These are phyloP conservation scores for Pseudorhombus dupliciocellatus DNA, from an alignment of 2,113 vertebrate genomes.

Conservation along the genomic window DNA sequence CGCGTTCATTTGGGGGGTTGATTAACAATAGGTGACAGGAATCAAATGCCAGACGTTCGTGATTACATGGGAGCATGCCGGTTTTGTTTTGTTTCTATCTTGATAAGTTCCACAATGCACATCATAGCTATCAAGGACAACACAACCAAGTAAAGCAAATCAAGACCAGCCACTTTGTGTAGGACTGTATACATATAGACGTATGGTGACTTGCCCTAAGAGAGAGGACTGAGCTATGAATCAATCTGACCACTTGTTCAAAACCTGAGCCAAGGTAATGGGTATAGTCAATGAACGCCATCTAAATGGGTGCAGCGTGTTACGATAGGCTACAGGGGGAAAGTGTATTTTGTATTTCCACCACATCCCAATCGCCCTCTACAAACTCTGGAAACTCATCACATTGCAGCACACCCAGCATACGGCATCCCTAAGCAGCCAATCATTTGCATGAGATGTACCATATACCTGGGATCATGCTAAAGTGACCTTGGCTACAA, in stretches of 20 bases:
- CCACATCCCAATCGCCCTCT: constrained; percentile 28
- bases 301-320: constrained; percentile 15
- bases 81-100: constrained; percentile 10
- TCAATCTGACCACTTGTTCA: constrained; percentile 15
- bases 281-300: constrained; percentile 19
- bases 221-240: neutral
- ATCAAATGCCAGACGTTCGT: constrained; percentile 47
- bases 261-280: constrained; percentile 21
- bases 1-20: neutral
- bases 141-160: constrained; percentile 1
- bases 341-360: constrained; percentile 46
- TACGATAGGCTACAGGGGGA: constrained; percentile 1
- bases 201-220: neutral
- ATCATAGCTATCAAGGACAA: neutral
- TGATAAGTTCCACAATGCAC: neutral
- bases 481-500: constrained; percentile 54
- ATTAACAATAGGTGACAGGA: constrained; percentile 44
- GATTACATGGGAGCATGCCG: constrained; percentile 13
- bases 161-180: neutral
- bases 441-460: constrained; percentile 49
- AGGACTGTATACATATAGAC: neutral
- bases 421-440: constrained; percentile 36
- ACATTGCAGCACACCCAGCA: constrained; percentile 37
- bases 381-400: constrained; percentile 37
- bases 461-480: constrained; percentile 39